Percentiles rank a stretch among this genome's conserved stretches.
phyloP scores from a whole-genome alignment of 2,113 vertebrate genomes.

The Brachirus orientalis region DNA sequence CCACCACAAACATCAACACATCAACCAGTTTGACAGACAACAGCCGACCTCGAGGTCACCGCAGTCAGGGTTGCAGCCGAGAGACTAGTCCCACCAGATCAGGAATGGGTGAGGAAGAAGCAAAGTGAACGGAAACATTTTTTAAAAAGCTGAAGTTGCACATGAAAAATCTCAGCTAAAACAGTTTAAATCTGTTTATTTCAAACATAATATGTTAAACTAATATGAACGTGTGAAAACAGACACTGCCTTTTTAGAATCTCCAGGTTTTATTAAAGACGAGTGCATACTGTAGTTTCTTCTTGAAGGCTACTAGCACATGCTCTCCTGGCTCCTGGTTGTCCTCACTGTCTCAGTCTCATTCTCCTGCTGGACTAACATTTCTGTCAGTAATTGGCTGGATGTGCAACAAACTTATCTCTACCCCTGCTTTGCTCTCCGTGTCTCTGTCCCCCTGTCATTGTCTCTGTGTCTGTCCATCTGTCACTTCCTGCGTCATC shows the following conservation, averaged over 20 bases:
- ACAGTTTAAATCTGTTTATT: too few species aligned
- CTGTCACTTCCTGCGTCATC: background rate
- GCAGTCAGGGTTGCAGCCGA: constrained; percentile 95
- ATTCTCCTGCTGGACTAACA: constrained; percentile 47
- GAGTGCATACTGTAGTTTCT: too few species aligned
- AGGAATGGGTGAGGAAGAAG: constrained; percentile 83
- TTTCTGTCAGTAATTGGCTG: constrained; percentile 26
- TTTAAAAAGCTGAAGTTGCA: too few species aligned
- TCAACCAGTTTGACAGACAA: constrained; percentile 78
- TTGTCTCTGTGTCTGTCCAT: constrained; percentile 3
- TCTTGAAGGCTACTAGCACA: too few species aligned
- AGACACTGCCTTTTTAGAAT: too few species aligned
- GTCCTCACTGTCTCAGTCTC: background rate
- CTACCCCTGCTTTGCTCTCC: constrained; percentile 41
- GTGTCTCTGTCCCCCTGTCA: constrained; percentile 1
- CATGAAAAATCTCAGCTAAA: too few species aligned
- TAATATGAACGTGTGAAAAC: too few species aligned
- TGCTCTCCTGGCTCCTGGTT: background rate
- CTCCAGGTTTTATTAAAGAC: too few species aligned
- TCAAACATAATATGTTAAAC: too few species aligned
- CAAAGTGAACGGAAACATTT: background rate
- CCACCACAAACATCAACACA: too few species aligned
- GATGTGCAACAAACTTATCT: constrained; percentile 50
- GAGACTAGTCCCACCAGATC: constrained; percentile 92
- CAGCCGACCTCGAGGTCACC: constrained; percentile 86